Evolutionary conservation across 1,140 invertebrate genomes (phyloP), one percentile per base, ranked within the genome.

Genomic region (Zaprionus tsacasi): DNA sequence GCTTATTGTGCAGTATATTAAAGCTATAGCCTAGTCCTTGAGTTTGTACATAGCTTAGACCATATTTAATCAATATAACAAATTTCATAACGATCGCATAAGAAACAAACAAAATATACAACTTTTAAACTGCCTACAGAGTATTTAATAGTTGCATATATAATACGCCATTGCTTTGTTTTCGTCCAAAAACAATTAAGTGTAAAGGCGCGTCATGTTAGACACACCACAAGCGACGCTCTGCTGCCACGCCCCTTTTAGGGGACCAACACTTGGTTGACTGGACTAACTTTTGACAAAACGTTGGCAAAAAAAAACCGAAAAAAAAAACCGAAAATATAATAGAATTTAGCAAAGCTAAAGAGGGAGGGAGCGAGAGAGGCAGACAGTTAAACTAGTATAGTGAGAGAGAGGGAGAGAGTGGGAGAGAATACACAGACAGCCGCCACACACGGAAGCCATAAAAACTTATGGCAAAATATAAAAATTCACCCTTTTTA

Each of bases 401-500:
- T 21, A 13, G 52, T 55, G 25, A 15, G 36, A 6, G 11, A 38
- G 27, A 35, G 33, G 2, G 6, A 1, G 17, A 36, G 27, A 13
- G 33, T 36, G 30, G 43, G 21, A 40, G 21, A 52, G 33, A 35
- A 13, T 10, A 65, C 79, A 86, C 79, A 78, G 65, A 87, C 79
- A 83, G 82, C 76, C 82, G 82, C 72, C 85, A 85, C 86, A 89
- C 85, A 89, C 85, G 85, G 85, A 89, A 88, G 85, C 85, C 85
- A 88, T 88, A 88, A 88, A 88, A 88, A 89, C 85, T 89, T 88
- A 88, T 88, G 85, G 78, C 78, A 76, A 76, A 88, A 86, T 88
- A 88, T 88, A 89, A 88, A 88, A 88, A 88, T 88, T 66, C 85
- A 88, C 85, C 85, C 85, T 89, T 89, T 89, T 89, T 89, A 88